phyloP scores from a whole-genome alignment of 1,140 invertebrate species.

The Trichomalopsis sarcophagae region DNA sequence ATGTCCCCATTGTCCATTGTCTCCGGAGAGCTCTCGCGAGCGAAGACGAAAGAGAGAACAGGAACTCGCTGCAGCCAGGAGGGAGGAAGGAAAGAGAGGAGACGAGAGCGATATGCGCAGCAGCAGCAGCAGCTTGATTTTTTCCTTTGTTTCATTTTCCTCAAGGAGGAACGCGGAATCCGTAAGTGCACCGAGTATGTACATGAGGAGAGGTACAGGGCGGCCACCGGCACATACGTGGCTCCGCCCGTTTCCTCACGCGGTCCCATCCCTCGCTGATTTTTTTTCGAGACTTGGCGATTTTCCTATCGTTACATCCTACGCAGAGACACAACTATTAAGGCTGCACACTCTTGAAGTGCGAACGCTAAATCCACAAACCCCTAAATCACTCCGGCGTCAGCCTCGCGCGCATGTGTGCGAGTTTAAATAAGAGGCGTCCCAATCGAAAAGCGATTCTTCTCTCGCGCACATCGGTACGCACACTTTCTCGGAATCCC shows the following conservation, averaged over 20 bases:
- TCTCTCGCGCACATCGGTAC: background rate
- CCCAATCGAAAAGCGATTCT: background rate
- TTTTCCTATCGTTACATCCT: too few relatives aligned
- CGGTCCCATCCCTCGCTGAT: too few relatives aligned
- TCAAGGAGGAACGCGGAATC: conserved; percentile 40
- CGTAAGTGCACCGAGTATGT: conserved; percentile 3
- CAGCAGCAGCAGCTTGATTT: background rate
- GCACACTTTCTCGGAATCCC: conserved; percentile 16
- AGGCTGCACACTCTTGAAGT: too few relatives aligned
- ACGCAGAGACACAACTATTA: too few relatives aligned
- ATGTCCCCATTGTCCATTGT: conserved; percentile 81
- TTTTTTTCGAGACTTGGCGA: too few relatives aligned
- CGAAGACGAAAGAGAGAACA: conserved; percentile 54
- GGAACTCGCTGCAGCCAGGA: conserved; percentile 49
- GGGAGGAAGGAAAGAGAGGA: background rate
- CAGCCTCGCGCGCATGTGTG: background rate
- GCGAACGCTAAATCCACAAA: too few relatives aligned
- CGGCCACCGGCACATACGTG: background rate
- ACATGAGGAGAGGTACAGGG: background rate
- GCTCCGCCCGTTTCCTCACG: background rate
- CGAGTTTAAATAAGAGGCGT: background rate
- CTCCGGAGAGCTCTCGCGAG: conserved; percentile 61
- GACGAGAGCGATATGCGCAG: background rate
- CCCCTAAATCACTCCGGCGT: too few relatives aligned
- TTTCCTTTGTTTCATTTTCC: background rate